These are phyloP conservation scores for Eonycteris spelaea DNA, from an alignment of 2,113 vertebrate genomes.

Conservation along the genomic window DNA sequence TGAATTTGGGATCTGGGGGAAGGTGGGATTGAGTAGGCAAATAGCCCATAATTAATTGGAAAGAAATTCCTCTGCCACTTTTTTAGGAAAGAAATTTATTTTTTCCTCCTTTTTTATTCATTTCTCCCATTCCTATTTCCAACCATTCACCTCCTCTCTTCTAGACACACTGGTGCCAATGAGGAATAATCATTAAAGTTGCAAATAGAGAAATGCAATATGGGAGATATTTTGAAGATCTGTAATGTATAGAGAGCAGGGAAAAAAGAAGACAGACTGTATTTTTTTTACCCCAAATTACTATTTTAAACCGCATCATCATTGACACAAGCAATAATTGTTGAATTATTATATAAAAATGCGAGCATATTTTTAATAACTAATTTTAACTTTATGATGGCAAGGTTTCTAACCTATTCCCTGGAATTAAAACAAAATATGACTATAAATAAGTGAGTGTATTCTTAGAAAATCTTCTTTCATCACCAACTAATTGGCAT, in stretches of 20 bases:
- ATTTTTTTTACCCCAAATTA: not conserved
- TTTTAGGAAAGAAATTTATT: not conserved
- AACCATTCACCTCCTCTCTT: not conserved
- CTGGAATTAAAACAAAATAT: not conserved
- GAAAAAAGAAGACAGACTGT: not conserved
- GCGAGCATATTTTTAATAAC: not conserved
- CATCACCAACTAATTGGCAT: not conserved
- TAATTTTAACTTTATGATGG: not conserved
- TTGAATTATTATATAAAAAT: not conserved
- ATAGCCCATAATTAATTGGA: not conserved
- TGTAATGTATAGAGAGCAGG: not conserved
- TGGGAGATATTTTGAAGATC: not conserved
- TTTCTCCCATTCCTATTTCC: not conserved
- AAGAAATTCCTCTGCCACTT: not conserved
- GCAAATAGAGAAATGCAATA: not conserved
- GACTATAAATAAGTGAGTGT: not conserved
- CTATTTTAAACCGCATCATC: not conserved
- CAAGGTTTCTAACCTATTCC: not conserved
- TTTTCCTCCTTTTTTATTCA: not conserved
- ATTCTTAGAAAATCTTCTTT: not conserved
- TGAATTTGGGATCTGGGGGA: not conserved
- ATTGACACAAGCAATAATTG: not conserved
- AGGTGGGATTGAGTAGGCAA: not conserved
- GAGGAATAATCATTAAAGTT: not conserved
- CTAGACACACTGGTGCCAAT: not conserved